These are phyloP conservation scores for Branchinecta sandiegonensis DNA, from an alignment of 2,888 invertebrate genomes.

Conservation along the genomic window DNA sequence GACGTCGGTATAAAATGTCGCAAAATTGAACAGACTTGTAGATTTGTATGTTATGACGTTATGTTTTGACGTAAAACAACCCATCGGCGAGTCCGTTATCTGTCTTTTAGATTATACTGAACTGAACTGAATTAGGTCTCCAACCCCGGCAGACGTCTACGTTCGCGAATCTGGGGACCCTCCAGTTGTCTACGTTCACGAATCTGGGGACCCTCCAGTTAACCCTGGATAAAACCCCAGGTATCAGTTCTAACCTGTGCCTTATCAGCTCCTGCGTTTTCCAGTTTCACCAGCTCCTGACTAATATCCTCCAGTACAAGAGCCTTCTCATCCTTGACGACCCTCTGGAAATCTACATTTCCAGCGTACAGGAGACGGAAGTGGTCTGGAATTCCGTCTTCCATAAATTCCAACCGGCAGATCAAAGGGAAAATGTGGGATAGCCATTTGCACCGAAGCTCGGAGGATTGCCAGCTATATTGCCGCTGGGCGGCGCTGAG, in stretches of 20 bases:
- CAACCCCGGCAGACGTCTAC: no score
- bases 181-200: background rate
- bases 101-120: no score
- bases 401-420: background rate
- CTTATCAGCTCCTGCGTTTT: background rate
- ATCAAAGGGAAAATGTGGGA: background rate
- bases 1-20: no score
- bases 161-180: no score
- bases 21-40: no score
- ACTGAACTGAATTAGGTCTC: no score
- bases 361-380: background rate
- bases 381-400: background rate
- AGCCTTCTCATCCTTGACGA: background rate
- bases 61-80: no score
- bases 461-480: background rate
- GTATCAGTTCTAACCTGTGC: background rate
- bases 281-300: background rate
- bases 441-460: background rate
- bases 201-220: background rate
- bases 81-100: no score
- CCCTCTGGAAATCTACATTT: background rate
- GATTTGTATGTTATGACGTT: no score
- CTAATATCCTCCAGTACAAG: background rate
- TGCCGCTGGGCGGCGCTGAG: background rate
- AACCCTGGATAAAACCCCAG: background rate